These are phyloP conservation scores for Apis florea DNA, from an alignment of 1,140 invertebrate species.

Conservation along the genomic window DNA sequence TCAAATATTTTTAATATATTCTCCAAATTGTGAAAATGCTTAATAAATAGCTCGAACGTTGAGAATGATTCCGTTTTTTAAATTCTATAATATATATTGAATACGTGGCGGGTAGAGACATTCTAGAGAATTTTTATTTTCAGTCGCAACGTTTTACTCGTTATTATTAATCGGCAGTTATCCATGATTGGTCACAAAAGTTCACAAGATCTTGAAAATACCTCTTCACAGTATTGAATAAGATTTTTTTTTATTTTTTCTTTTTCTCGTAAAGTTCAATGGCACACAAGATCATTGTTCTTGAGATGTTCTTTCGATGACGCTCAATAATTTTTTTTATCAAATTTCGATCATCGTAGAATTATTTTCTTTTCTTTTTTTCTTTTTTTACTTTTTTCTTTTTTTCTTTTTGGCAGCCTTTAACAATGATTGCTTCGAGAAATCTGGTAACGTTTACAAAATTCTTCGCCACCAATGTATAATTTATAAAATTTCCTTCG, in stretches of 20 bases:
- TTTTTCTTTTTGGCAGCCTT: conserved; percentile 50
- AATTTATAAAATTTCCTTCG: not conserved
- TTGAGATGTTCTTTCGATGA: conserved; percentile 31
- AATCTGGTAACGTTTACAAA: conserved; percentile 44
- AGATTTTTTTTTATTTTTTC: not conserved
- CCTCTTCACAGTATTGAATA: conserved; percentile 5
- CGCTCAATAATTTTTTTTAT: conserved; percentile 25
- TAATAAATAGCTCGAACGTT: conserved; percentile 41
- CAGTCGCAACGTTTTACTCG: conserved; percentile 42
- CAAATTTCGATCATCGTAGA: conserved; percentile 11
- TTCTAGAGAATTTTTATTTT: conserved; percentile 35
- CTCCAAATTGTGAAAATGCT: conserved; percentile 57
- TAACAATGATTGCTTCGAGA: conserved; percentile 52
- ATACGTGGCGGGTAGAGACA: conserved; percentile 38
- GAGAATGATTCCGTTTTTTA: conserved; percentile 31
- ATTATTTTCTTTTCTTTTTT: not conserved
- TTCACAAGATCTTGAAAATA: conserved; percentile 34
- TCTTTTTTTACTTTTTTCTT: too few relatives aligned
- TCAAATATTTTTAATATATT: conserved; percentile 53
- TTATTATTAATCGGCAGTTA: conserved; percentile 51
- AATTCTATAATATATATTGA: conserved; percentile 49
- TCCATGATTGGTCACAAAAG: conserved; percentile 58
- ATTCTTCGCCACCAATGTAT: conserved; percentile 23
- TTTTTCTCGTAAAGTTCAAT: conserved; percentile 46
- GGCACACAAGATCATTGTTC: conserved; percentile 51